phyloP scores from a whole-genome alignment of 2,888 invertebrate genomes.

The Xiphydria camelus region DNA sequence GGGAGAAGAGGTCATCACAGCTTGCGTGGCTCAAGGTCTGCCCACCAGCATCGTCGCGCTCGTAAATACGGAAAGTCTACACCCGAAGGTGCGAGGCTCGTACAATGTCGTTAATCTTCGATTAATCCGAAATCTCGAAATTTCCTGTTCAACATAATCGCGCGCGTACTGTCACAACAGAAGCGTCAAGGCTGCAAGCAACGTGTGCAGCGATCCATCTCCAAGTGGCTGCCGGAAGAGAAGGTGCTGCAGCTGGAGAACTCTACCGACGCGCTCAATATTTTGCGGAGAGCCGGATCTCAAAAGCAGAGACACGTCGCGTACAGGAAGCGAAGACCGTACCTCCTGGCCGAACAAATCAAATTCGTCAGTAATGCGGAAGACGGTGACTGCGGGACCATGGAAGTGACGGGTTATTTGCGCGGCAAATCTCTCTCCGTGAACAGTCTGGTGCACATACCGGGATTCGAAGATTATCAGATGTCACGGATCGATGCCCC shows the following conservation, averaged over 20 bases:
- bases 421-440: conserved; percentile 82
- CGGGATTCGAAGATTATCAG: conserved; percentile 93
- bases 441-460: conserved; percentile 86
- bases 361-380: conserved; percentile 64
- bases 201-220: conserved; percentile 66
- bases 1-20: conserved; percentile 77
- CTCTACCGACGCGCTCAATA: conserved; percentile 72
- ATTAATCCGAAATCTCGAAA: conserved; percentile 2
- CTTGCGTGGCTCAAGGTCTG: conserved; percentile 80
- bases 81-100: conserved; percentile 62
- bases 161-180: conserved; percentile 39
- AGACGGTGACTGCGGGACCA: conserved; percentile 63
- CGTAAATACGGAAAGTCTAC: conserved; percentile 74
- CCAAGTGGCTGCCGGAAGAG: conserved; percentile 79
- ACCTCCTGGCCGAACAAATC: conserved; percentile 81
- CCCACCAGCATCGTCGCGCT: conserved; percentile 78
- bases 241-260: conserved; percentile 81
- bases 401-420: conserved; percentile 86
- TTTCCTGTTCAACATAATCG: no score
- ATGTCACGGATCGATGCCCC: conserved; percentile 77
- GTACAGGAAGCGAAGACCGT: conserved; percentile 79
- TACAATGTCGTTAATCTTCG: conserved; percentile 2
- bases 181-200: conserved; percentile 72
- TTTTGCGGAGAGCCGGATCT: conserved; percentile 76
- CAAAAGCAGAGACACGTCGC: conserved; percentile 78